A percentile compares a stretch with the other conserved stretches of the same genome.
phyloP scores from a whole-genome alignment of 2,113 vertebrate genomes.

The Nycticebus coucang region DNA sequence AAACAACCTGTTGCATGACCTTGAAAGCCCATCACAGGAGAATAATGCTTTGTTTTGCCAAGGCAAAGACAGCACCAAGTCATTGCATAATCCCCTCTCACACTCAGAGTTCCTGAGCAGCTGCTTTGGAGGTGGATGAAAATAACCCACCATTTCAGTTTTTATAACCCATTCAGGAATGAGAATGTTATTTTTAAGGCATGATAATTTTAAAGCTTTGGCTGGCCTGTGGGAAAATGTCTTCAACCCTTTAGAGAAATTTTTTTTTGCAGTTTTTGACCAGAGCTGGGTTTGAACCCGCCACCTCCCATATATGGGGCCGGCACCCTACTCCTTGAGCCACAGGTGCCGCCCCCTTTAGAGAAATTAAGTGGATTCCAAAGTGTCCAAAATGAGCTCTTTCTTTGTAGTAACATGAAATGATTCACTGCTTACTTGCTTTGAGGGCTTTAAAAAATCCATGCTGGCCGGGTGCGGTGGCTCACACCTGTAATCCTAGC shows the following conservation, averaged over 20 bases:
- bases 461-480: not conserved
- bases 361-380: not conserved
- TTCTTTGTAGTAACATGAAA: conserved; percentile 43
- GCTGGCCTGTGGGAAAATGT: not conserved
- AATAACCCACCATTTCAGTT: conserved; percentile 43
- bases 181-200: conserved; percentile 65
- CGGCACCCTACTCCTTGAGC: too few relatives aligned
- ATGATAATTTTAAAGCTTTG: conserved; percentile 27
- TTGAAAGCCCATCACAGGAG: not conserved
- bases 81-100: conserved; percentile 52
- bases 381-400: not conserved
- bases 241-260: not conserved
- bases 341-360: not conserved
- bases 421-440: not conserved
- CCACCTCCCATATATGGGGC: too few relatives aligned
- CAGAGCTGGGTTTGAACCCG: too few relatives aligned
- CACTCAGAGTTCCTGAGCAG: conserved; percentile 17
- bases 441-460: not conserved
- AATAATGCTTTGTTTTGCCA: not conserved
- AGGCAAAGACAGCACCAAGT: not conserved
- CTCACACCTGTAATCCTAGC: too few relatives aligned
- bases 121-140: conserved; percentile 56
- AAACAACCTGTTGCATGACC: not conserved
- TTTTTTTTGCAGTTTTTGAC: too few relatives aligned
- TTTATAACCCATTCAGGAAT: not conserved